Percentiles rank a stretch among this genome's conserved stretches.
Conservation (phyloP, 2,888 invertebrate genomes). For the Cepaea hortensis region DNA sequence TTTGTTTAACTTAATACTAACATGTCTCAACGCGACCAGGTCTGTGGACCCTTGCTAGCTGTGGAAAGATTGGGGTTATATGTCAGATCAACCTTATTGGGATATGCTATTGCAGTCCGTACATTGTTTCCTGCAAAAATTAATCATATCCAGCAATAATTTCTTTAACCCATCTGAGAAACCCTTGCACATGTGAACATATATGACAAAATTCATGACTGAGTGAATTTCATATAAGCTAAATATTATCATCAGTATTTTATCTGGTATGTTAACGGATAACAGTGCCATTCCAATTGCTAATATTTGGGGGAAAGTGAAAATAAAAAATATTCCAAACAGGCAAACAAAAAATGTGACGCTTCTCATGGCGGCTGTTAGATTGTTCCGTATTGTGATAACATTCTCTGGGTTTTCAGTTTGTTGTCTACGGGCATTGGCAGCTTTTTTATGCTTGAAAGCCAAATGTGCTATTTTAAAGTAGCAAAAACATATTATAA, state of each 20-base stretch:
- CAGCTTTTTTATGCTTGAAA: not conserved
- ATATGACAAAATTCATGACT: not conserved
- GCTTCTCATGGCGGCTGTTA: constrained; percentile 3
- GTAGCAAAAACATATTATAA: not conserved
- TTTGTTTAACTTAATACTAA: too few species aligned
- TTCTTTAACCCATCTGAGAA: constrained; percentile 5
- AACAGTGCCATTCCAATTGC: not conserved
- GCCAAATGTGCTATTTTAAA: not conserved
- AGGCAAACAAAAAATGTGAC: constrained; percentile 11
- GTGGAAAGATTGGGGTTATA: too few species aligned
- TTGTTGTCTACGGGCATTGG: not conserved
- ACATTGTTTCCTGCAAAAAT: not conserved
- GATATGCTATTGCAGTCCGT: too few species aligned
- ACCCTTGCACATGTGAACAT: not conserved
- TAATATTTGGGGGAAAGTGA: not conserved
- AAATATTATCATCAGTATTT: not conserved
- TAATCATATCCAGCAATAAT: not conserved
- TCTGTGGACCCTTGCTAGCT: too few species aligned
- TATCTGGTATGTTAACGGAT: not conserved
- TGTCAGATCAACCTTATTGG: too few species aligned
- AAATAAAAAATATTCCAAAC: not conserved
- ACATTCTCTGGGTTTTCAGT: too few species aligned
- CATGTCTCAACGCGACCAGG: too few species aligned
- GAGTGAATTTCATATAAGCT: not conserved
- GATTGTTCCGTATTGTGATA: not conserved